Base-by-base conservation (phyloP, 2,888 invertebrate genomes). In the Cheilosia variabilis region DNA sequence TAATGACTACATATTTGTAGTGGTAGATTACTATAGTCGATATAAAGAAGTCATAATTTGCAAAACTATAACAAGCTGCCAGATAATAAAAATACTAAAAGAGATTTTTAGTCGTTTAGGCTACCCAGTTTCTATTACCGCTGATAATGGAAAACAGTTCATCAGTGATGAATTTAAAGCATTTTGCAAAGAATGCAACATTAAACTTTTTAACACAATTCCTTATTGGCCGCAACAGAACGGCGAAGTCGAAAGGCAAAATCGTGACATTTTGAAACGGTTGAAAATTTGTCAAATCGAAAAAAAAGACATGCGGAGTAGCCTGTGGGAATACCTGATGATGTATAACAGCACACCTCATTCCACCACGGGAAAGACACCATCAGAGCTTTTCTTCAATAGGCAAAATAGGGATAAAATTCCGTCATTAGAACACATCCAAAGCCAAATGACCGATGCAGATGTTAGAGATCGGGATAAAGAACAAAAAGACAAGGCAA, bases 21-120 rank as follows among this genome's bases (percentile, higher is more conserved):
- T 89, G 3, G 73, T 90, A 7, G 89, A 89, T 66, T 90, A 90
- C 37, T 90, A 84, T 71, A 89, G 89, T 57, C 77, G 89, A 45
- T 90, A 88, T 45, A 88, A 88, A 22, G 87, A 88, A 76, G 47
- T 88, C 1, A 75, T 78, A 76, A 73, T 80, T 7, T 72, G 71
- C 34, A 76, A 22, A 53, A 75, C 53, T 9, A 88, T 80, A 2
- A 87, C 77, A 0, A 43, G 89, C 0, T 72, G 58, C 1, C 50
- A 73, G 1, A 87, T 88, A 7, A 88, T 88, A 24, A 43, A 82
- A 15, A 58, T 55, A 31, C 63, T 89, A 19, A 72, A 72, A 7
- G 86, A 81, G 47, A 88, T 89, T 10, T 89, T 89, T 63, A 88
- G 88, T 13, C 81, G 89, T 41, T 19, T 19, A 19, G 19, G 19